Evolutionary conservation across 2,797 vertebrate species (phyloP).

Genomic region (Kryptolebias ocellatus): DNA sequence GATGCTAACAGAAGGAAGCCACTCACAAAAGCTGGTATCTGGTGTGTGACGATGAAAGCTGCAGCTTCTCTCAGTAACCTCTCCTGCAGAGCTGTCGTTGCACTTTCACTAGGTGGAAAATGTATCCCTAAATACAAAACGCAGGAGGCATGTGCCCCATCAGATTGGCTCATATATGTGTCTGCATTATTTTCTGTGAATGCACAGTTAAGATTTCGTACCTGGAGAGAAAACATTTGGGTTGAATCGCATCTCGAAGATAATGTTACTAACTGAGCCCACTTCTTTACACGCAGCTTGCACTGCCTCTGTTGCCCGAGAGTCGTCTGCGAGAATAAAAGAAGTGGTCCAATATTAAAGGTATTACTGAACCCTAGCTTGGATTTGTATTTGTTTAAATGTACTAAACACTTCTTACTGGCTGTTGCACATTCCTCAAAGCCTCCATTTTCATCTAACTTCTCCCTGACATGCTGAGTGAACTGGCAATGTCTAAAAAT

Average conservation of each 20-base stretch:
- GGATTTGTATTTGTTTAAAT: neutral
- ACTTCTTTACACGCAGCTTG: conserved; percentile 81
- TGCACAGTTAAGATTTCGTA: conserved; percentile 40
- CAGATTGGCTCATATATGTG: neutral
- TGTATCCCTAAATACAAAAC: conserved; percentile 72
- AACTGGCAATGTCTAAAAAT: conserved; percentile 80
- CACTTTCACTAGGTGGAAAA: conserved; percentile 75
- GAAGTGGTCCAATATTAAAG: neutral
- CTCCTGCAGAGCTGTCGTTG: conserved; percentile 74
- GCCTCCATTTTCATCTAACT: conserved; percentile 73
- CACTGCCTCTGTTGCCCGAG: conserved; percentile 74
- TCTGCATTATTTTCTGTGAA: neutral
- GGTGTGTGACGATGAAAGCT: conserved; percentile 79
- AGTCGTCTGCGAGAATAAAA: conserved; percentile 70
- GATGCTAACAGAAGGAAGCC: conserved; percentile 5
- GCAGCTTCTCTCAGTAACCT: conserved; percentile 82
- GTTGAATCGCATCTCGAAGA: conserved; percentile 88
- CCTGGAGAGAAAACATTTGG: conserved; percentile 82
- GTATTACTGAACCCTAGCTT: neutral
- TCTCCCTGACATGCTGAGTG: conserved; percentile 69
- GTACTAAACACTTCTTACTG: conserved; percentile 53
- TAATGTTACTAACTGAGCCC: conserved; percentile 83
- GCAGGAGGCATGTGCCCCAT: neutral
- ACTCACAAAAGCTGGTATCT: conserved; percentile 86
- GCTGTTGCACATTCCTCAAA: conserved; percentile 79